A percentile compares a stretch with the other conserved stretches of the same genome.
phyloP scores from a whole-genome alignment of 2,113 vertebrate genomes.

The Syngnathus floridae region DNA sequence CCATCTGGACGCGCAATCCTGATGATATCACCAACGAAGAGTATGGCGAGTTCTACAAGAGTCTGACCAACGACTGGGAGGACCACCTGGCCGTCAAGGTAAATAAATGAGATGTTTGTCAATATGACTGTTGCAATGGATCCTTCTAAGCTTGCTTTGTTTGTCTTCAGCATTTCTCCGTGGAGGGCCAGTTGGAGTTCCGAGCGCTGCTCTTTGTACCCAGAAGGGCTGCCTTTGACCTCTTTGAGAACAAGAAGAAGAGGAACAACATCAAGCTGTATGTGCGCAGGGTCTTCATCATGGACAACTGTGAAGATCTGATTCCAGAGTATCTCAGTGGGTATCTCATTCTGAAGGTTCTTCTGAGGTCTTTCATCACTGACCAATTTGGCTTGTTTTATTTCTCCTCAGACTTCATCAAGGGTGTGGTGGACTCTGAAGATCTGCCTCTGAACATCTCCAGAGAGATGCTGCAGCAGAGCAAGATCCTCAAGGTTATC shows the following conservation, averaged over 20 bases:
- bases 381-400: neutral
- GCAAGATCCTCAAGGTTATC: conserved; percentile 97
- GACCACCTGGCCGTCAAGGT: conserved; percentile 79
- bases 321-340: conserved; percentile 96
- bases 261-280: conserved; percentile 97
- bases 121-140: neutral
- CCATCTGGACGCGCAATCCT: conserved; percentile 92
- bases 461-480: conserved; percentile 96
- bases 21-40: conserved; percentile 95
- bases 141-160: neutral
- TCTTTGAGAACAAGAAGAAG: conserved; percentile 94
- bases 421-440: conserved; percentile 95
- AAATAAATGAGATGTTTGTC: neutral
- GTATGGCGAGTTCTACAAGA: conserved; percentile 96
- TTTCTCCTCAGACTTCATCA: conserved; percentile 79
- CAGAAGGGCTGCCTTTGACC: conserved; percentile 88
- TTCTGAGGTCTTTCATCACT: neutral
- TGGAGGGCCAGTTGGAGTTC: conserved; percentile 94
- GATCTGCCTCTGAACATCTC: conserved; percentile 96
- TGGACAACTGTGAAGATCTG: conserved; percentile 96
- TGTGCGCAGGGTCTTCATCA: conserved; percentile 95
- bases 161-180: conserved; percentile 85
- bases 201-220: conserved; percentile 89
- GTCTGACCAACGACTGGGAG: conserved; percentile 83
- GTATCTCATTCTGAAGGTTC: conserved; percentile 46